A percentile compares a stretch with the other conserved stretches of the same genome.
These are phyloP conservation scores for Xyrauchen texanus DNA, from an alignment of 2,113 vertebrate genomes.

Conservation along the genomic window DNA sequence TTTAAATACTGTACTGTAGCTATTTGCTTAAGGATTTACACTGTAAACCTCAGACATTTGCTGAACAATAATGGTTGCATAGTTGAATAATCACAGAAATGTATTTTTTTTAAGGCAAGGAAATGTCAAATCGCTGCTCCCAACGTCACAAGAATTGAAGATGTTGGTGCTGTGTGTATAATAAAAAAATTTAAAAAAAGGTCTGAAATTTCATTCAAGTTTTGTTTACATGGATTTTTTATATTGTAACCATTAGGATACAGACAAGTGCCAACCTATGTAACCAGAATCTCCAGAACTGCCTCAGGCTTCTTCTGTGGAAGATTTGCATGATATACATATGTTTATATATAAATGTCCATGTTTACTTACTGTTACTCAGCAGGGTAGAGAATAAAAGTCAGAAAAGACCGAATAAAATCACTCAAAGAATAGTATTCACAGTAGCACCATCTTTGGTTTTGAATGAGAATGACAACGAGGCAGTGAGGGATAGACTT, in stretches of 20 bases:
- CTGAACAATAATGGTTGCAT: not conserved
- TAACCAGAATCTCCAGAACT: not conserved
- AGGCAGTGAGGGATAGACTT: too few relatives aligned
- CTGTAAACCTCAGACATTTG: not conserved
- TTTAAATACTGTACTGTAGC: not conserved
- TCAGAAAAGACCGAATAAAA: not conserved
- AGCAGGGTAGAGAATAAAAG: not conserved
- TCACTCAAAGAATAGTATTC: too few relatives aligned
- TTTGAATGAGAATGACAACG: too few relatives aligned
- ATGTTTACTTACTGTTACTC: not conserved
- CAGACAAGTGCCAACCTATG: not conserved
- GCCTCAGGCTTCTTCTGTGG: not conserved
- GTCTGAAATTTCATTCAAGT: too few relatives aligned
- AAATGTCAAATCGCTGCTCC: too few relatives aligned
- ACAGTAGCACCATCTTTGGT: too few relatives aligned
- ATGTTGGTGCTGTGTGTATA: too few relatives aligned
- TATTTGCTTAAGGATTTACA: slow-evolving; percentile 13
- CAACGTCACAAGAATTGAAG: too few relatives aligned
- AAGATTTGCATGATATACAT: slow-evolving; percentile 3
- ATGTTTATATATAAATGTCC: not conserved
- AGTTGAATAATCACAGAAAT: not conserved
- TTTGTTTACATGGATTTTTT: slow-evolving; percentile 1
- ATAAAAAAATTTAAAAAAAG: too few relatives aligned
- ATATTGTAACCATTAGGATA: not conserved
- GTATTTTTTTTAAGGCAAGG: too few relatives aligned